Evolutionary conservation across 2,113 vertebrate genomes (phyloP).

Genomic region (Tachysurus fulvidraco): DNA sequence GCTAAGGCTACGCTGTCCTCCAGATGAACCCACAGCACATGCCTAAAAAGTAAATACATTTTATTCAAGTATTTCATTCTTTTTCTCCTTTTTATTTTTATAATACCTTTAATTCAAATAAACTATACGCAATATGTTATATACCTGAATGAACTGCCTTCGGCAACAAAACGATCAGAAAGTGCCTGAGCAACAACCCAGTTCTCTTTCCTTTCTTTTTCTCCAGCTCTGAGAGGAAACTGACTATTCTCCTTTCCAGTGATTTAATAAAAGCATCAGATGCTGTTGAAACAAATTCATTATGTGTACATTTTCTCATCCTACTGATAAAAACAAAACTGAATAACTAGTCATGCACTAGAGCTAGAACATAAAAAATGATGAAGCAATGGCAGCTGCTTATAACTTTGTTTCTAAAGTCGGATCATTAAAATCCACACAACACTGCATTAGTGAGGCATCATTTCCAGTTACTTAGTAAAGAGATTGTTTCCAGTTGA

Average conservation of each 20-base stretch:
- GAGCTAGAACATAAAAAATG: neutral
- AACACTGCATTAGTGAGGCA: neutral
- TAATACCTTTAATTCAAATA: neutral
- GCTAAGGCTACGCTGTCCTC: constrained; percentile 50
- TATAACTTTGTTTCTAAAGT: neutral
- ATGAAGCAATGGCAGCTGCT: neutral
- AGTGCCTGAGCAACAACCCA: constrained; percentile 47
- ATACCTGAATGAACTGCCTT: constrained; percentile 56
- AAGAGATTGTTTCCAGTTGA: neutral
- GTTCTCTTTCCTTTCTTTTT: constrained; percentile 16
- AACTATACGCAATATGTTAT: neutral
- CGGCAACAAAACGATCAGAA: constrained; percentile 43
- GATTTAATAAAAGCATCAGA: constrained; percentile 39
- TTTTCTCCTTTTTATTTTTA: neutral
- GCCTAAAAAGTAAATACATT: constrained; percentile 23
- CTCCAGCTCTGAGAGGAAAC: constrained; percentile 36
- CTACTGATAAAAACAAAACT: neutral
- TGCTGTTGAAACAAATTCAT: constrained; percentile 31
- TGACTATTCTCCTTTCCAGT: constrained; percentile 41
- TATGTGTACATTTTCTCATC: neutral
- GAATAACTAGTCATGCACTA: neutral
- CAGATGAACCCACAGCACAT: constrained; percentile 54
- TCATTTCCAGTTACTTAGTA: neutral
- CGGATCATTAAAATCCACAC: neutral
- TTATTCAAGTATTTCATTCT: neutral